Evolutionary conservation across 2,888 invertebrate genomes (phyloP), one percentile per base, ranked within the genome.

Genomic region (Ichneumon xanthorius): DNA sequence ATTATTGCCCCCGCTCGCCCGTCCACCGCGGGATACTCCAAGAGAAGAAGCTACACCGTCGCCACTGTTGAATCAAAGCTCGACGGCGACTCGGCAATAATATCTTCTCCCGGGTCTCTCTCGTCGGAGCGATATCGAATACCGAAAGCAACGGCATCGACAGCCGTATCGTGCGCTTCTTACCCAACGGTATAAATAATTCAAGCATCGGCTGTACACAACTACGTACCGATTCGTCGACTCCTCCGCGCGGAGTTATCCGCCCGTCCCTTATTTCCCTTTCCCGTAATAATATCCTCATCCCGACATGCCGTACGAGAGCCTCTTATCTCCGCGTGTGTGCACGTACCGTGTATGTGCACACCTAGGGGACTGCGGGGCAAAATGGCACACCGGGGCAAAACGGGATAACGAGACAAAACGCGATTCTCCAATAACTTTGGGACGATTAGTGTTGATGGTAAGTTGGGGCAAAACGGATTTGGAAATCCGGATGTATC

Each of bases 251-350:
- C 14, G 11, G 45, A 73, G 7, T 50, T 37, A 76, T 65, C 26
- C 50, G 22, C 14, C 30, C 79, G 71, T 77, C 67, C 61, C 80
- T 61, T 30, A 55, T 79, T 70, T 45, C 53, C 70, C 45, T 73
- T 71, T 65, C 33, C 72, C 68, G 40, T 73, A 72, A 80, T 84
- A 80, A 84, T 80, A 84, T 80, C 80, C 84, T 81, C 80, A 84
- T 81, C 81, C 73, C 70, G 48, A 67, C 68, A 72, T 72, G 65
- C 86, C 86, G 86, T 81, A 88, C 79, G 88, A 80, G 77, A 75
- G 67, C 85, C 78, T 88, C 89, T 87, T 16, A 16, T 30, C 30
- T 30, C 30, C 2, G 1, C 4, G 16, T 4, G 16, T 16, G 45
- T 53, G n/a, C n/a, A 7, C 0, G 30, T 30, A 30, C 5, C 5